Evolutionary conservation across 2,113 vertebrate species (phyloP).

Genomic region (Narcine bancroftii): DNA sequence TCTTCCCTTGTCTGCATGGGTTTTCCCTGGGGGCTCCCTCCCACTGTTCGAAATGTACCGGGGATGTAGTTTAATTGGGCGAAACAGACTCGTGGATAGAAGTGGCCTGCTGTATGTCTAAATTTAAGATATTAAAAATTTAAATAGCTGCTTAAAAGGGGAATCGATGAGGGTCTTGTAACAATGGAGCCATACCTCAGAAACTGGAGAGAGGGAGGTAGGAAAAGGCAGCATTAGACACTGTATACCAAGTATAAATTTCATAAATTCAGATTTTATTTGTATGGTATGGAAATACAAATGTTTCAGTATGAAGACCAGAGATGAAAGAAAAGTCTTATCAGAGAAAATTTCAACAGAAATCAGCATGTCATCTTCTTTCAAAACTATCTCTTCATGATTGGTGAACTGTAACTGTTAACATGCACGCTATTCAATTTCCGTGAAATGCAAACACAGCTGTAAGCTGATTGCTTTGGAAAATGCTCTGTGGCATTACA

Average conservation of each 20-base stretch:
- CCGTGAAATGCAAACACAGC: constrained; percentile 18
- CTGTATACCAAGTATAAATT: not conserved
- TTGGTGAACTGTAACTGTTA: not conserved
- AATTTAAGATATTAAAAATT: too few species aligned
- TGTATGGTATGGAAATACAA: too few species aligned
- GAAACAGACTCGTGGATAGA: too few species aligned
- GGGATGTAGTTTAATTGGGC: too few species aligned
- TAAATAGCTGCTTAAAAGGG: not conserved
- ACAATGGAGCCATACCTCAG: not conserved
- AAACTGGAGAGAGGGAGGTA: not conserved
- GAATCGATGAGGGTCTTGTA: not conserved
- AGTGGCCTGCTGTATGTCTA: too few species aligned
- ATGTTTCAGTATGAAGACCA: too few species aligned
- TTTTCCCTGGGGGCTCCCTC: too few species aligned
- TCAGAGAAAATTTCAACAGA: not conserved
- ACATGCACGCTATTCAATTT: not conserved
- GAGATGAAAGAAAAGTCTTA: too few species aligned
- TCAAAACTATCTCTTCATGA: not conserved
- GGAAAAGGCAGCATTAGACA: not conserved
- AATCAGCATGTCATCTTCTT: not conserved
- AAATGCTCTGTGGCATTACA: constrained; percentile 11
- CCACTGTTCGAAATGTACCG: too few species aligned
- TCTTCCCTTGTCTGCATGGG: too few species aligned
- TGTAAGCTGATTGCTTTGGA: constrained; percentile 29
- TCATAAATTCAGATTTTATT: not conserved